Evolutionary conservation across 1,140 invertebrate genomes (phyloP).

Genomic region (Microplitis mediator): DNA sequence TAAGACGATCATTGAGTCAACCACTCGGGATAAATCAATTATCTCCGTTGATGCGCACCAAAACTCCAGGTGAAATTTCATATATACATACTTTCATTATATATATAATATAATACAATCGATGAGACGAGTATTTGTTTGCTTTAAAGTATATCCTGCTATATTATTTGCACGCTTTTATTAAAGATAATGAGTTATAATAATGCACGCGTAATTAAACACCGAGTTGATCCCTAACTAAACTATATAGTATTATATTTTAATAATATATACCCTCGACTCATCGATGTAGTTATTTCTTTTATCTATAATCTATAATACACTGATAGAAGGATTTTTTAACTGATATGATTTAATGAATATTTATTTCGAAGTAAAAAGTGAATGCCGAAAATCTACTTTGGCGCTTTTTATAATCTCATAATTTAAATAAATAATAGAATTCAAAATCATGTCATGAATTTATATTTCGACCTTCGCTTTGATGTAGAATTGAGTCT

Average conservation of each 20-base stretch:
- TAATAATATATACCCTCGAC: slow-evolving; percentile 1
- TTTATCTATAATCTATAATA: not conserved
- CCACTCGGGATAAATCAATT: slow-evolving; percentile 74
- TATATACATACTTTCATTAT: not conserved
- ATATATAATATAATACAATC: not conserved
- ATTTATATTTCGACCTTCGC: too few species aligned
- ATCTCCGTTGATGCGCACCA: slow-evolving; percentile 65
- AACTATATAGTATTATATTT: too few species aligned
- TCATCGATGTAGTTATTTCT: slow-evolving; percentile 16
- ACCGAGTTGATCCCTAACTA: not conserved
- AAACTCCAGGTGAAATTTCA: slow-evolving; percentile 58
- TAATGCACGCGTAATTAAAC: slow-evolving; percentile 12
- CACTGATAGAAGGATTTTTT: too few species aligned
- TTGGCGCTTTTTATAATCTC: too few species aligned
- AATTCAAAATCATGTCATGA: too few species aligned
- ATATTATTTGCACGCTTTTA: not conserved
- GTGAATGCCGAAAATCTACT: too few species aligned
- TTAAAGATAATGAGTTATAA: not conserved
- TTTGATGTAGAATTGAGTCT: too few species aligned
- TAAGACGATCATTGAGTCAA: slow-evolving; percentile 74
- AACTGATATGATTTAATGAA: too few species aligned
- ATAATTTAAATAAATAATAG: too few species aligned
- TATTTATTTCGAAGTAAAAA: too few species aligned
- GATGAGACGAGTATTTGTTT: not conserved
- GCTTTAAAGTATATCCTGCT: not conserved